Evolutionary conservation across 2,113 vertebrate genomes (phyloP).

Genomic region (Gallinago media): DNA sequence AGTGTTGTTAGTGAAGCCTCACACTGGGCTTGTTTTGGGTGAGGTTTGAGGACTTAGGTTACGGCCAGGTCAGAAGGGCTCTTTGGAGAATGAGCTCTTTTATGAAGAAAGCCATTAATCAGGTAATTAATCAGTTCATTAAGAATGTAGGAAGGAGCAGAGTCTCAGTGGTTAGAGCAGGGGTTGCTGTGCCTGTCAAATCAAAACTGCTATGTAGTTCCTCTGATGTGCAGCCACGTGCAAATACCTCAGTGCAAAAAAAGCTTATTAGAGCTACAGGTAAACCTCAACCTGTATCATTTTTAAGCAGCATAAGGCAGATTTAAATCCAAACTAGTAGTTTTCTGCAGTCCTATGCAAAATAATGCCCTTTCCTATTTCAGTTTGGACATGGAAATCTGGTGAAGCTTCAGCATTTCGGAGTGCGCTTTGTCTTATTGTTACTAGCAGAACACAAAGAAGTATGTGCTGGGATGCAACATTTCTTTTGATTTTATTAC

Average conservation of each 20-base stretch:
- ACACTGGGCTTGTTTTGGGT: neutral
- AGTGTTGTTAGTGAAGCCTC: neutral
- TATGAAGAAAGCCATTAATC: neutral
- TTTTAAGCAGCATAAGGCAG: neutral
- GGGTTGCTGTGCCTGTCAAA: neutral
- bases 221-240: neutral
- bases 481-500: neutral
- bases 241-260: neutral
- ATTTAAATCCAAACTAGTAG: fast-evolving
- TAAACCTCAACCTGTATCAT: neutral
- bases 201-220: neutral
- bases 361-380: neutral
- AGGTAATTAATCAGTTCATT: neutral
- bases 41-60: neutral
- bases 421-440: neutral
- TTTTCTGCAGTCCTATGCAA: neutral
- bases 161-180: neutral
- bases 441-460: neutral
- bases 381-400: neutral
- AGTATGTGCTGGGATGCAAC: neutral
- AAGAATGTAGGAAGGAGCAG: neutral
- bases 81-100: neutral
- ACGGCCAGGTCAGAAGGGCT: neutral
- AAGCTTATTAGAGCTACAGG: neutral
- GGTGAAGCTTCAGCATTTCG: neutral